phyloP scores from a whole-genome alignment of 1,140 invertebrate species.

The Lysiphlebus fabarum region DNA sequence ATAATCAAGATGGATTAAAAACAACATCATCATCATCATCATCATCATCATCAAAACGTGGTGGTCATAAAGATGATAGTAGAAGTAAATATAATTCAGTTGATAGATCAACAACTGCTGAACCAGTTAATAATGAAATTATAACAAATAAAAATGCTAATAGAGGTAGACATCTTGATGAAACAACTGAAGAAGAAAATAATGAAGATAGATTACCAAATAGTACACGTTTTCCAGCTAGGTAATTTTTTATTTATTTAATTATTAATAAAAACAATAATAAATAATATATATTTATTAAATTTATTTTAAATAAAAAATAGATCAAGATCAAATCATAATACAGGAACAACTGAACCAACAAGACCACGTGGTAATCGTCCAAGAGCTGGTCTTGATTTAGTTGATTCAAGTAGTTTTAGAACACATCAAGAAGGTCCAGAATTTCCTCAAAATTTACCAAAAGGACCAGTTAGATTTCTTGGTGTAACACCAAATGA shows the following conservation, averaged over 20 bases:
- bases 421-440: constrained; percentile 67
- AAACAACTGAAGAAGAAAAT: constrained; percentile 38
- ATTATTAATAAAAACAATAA: background rate
- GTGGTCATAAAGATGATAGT: constrained; percentile 24
- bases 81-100: constrained; percentile 68
- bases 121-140: constrained; percentile 66
- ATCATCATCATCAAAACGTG: constrained; percentile 37
- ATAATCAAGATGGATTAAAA: constrained; percentile 60
- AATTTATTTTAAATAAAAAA: background rate
- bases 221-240: constrained; percentile 75
- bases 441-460: constrained; percentile 54
- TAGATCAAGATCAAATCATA: constrained; percentile 49
- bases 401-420: constrained; percentile 76
- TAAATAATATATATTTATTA: constrained; percentile 11
- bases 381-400: constrained; percentile 68
- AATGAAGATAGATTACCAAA: constrained; percentile 68
- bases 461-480: constrained; percentile 59
- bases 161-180: constrained; percentile 59
- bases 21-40: constrained; percentile 39
- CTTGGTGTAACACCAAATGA: constrained; percentile 61
- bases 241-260: constrained; percentile 49
- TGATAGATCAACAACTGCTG: constrained; percentile 60
- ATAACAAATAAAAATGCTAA: constrained; percentile 59
- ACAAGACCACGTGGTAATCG: constrained; percentile 58
- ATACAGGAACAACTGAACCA: constrained; percentile 47